Conservation (phyloP, 2,797 vertebrate species). For the Ispidina picta region DNA sequence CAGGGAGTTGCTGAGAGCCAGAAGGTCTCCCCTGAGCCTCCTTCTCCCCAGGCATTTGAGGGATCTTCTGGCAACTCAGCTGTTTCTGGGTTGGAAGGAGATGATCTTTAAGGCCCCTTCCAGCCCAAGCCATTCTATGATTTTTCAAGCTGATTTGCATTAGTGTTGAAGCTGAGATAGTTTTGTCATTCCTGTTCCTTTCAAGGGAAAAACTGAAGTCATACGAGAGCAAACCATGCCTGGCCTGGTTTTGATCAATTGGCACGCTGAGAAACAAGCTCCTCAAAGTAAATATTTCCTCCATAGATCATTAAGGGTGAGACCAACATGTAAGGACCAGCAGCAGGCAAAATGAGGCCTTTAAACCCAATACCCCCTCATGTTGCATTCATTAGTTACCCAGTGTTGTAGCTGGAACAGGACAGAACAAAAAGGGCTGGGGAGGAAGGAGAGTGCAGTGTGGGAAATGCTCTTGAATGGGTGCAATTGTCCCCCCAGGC, state of each 20-base stretch:
- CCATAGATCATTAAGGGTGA: conserved; percentile 49
- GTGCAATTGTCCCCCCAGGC: background rate
- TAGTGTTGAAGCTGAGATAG: conserved; percentile 1
- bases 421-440: background rate
- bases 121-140: background rate
- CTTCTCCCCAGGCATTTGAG: too few species aligned
- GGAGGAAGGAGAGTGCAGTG: background rate
- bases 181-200: background rate
- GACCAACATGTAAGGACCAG: conserved; percentile 56
- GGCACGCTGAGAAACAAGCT: conserved; percentile 22
- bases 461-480: background rate
- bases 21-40: too few species aligned
- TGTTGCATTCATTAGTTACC: conserved; percentile 56
- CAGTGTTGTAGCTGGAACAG: conserved; percentile 19
- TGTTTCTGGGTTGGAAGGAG: too few species aligned
- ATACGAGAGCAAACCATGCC: background rate
- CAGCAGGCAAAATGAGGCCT: conserved; percentile 28
- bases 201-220: conserved; percentile 55
- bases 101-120: too few species aligned
- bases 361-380: conserved; percentile 55
- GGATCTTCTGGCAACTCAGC: too few species aligned
- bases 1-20: too few species aligned
- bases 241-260: conserved; percentile 59
- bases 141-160: conserved; percentile 12
- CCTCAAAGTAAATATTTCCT: conserved; percentile 72